Base-by-base conservation (phyloP, 2,888 invertebrate genomes). In the Lampropteryx suffumata region DNA sequence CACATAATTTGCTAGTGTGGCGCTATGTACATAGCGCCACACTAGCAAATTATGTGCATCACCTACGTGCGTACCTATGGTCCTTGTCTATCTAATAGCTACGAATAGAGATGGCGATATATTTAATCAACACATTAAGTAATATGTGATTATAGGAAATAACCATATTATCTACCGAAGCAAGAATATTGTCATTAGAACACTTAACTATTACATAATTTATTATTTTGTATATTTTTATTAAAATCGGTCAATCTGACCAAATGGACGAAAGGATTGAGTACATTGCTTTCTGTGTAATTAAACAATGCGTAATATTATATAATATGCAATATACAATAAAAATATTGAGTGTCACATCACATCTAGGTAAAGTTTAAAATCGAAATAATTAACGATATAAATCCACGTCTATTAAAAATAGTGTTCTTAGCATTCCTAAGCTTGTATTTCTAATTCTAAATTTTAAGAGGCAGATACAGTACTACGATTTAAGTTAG, bases 261-360 rank as follows among this genome's bases (percentile, higher is more conserved):
- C 30, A 11, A 30, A 26, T 46, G 45, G 45, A 46, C 46, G 46
- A 46, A 46, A 46, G 33, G 32, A 27, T 39, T 35, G 30, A 13
- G 13, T 44, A 11, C 28, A 45, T 36, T 35, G 12, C 36, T 45
- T 24, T 13, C 29, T 36, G 17, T 30, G 13, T 21, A 21, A 3
- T 3, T 21, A 21, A 21, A 21, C 21, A 21, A 3, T 3, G 2
- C 21, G 5, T 21, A 21, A 21, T 21, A 21, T 21, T 21, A 21
- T 21, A 3, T 5, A 3, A 21, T 2, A 21, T 21, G 5, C 21
- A 24, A 24, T 24, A 24, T 6, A 17, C 4, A 17, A 3, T 17
- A 17, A 3, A 17, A 17, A 3, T 3, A 17, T 3, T 17, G 4
- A 17, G 17, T 17, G 17, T 17, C 4, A 46, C 39, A 28, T 40